Evolutionary conservation across 2,797 vertebrate genomes (phyloP).

Genomic region (Myotis planiceps): DNA sequence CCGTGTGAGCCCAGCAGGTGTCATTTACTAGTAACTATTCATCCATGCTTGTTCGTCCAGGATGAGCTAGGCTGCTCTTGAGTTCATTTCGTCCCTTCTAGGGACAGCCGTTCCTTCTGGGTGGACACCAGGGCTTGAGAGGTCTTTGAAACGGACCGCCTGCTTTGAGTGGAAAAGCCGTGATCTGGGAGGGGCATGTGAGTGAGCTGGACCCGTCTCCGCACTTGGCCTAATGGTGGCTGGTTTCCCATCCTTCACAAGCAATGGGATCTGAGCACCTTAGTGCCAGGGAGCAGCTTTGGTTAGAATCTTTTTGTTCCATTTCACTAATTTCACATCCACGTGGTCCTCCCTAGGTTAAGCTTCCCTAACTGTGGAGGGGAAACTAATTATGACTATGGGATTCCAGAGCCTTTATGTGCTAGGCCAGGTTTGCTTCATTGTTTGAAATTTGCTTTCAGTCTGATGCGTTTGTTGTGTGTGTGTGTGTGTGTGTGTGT

Average conservation of each 20-base stretch:
- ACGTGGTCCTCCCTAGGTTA: not conserved
- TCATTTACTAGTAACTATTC: not conserved
- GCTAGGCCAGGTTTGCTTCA: not conserved
- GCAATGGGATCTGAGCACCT: not conserved
- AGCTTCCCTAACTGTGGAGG: slow-evolving; percentile 24
- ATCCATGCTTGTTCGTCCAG: not conserved
- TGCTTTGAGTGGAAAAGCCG: not conserved
- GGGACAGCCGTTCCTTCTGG: not conserved
- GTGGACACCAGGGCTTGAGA: not conserved
- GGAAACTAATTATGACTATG: slow-evolving; percentile 6
- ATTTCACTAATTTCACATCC: not conserved
- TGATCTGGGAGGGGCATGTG: not conserved
- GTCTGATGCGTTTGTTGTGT: not conserved
- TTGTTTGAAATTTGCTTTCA: slow-evolving; percentile 61
- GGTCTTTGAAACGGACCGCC: not conserved
- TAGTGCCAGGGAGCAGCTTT: not conserved
- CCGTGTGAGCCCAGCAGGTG: not conserved
- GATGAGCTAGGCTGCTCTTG: too few relatives aligned
- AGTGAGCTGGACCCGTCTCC: not conserved
- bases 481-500: too few relatives aligned
- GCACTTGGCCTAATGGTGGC: not conserved
- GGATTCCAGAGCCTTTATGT: slow-evolving; percentile 22
- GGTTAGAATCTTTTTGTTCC: not conserved
- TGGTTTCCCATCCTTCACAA: not conserved
- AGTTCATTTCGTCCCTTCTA: not conserved